Evolutionary conservation across 1,140 invertebrate species (phyloP), one percentile per base, ranked within the genome.

Genomic region (Babylonia areolata): DNA sequence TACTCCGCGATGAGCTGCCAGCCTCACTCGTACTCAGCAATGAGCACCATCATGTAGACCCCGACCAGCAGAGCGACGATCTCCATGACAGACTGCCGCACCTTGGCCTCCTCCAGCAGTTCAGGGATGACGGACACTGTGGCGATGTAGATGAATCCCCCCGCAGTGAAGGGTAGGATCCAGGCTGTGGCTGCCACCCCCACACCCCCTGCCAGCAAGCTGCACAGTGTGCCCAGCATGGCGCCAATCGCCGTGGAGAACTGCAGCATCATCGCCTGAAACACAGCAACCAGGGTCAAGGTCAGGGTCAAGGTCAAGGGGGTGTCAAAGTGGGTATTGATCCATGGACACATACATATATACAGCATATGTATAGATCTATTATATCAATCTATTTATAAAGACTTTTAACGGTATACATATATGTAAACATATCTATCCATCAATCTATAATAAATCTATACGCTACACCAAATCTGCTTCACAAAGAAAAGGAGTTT

Each of bases 101-200:
- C 96, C 92, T 96, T 97, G 33, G 97, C 97, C 90, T 98, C 97
- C 92, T 92, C 92, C 85, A 99, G 95, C 39, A 99, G 95, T 94
- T 99, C 98, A 79, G 98, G 98, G 94, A 99, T 99, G 33, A 94
- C 97, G 81, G 98, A 98, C 0, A 99, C 98, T 40, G 98, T 98
- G 28, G 98, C 98, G 91, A 99, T 99, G 94, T 99, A 99, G 94
- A 99, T 99, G 94, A 99, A 99, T 33, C 98, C 98, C 85, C 98
- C 98, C 86, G 98, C 98, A 64, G 98, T 99, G 92, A 99, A 99
- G 51, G 98, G 98, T 78, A 99, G 95, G 87, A 99, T 97, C 96
- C 97, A 97, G 23, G 96, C 95, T 54, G 97, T 97, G 6, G 97
- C 96, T 87, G 97, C 94, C 86, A 96, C 96, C 15, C 92, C 93